Evolutionary conservation across 2,113 vertebrate species (phyloP), one percentile per base, ranked within the genome.

Genomic region (Myotis davidii): DNA sequence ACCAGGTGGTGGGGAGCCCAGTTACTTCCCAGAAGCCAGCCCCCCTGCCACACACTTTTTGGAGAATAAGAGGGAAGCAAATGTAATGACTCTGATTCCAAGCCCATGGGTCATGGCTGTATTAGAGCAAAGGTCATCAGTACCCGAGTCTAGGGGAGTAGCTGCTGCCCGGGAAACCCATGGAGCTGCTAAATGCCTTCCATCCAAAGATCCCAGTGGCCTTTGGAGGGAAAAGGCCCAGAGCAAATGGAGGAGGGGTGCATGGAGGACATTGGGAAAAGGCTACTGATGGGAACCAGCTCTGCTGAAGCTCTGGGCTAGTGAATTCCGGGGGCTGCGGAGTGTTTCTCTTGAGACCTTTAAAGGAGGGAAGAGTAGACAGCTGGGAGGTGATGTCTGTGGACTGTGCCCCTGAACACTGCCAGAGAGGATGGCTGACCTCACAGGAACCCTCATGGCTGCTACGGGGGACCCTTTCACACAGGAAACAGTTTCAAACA

Each of bases 161-260:
- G 39, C n/a, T 18, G 85, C 83, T 69, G 82, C 93, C 93, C 91
- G 64, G 89, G 88, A 94, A 94, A 84, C 13, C 34, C 85, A 8
- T 9, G 27, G 64, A 85, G 78, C 87, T 90, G 95, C 94, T 85
- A 67, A 84, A 48, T 0, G 11, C 85, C 81, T 92, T 94, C 39
- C 20, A 39, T 17, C 37, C 3, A 23, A 42, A 42, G 83, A 77
- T 34, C 83, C 48, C 93, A 86, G 37, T 0, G 0, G 37, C 8
- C 0, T 82, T 34, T 29, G n/a, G 48, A 42, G 9, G 23, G 64
- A 7, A 11, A 32, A 83, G 29, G 59, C 39, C 4, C 34, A 56
- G 37, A n/a, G 18, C 23, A 32, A 59, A 42, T 42, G n/a, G 10
- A 17, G 67, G 18, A 27, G 7, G 32, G 39, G 20, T 61, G 37